Percentiles rank a stretch among this genome's conserved stretches.
Conservation (phyloP, 2,888 invertebrate genomes). For the Drosophila tripunctata region DNA sequence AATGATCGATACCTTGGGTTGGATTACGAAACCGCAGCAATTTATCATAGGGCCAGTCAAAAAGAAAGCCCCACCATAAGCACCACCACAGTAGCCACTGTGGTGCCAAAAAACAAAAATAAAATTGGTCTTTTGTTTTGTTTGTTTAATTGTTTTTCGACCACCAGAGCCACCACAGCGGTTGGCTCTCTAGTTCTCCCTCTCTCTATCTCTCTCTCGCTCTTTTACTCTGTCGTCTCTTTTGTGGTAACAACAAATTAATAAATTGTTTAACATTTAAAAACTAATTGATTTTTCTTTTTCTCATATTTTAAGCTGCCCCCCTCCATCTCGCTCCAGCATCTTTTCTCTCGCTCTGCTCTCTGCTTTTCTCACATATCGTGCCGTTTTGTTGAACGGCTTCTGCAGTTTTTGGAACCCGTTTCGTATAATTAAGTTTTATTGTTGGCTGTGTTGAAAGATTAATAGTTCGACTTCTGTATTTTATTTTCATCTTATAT, state of each 20-base stretch:
- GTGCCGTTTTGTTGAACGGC: conserved; percentile 41
- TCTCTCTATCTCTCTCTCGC: conserved; percentile 11
- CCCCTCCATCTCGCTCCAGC: not conserved
- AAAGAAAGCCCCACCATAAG: conserved; percentile 57
- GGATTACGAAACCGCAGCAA: conserved; percentile 67
- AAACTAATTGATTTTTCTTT: conserved; percentile 77
- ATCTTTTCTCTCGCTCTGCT: conserved; percentile 3
- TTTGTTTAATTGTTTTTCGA: conserved; percentile 22
- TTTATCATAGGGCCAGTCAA: conserved; percentile 62
- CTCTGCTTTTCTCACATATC: conserved; percentile 24
- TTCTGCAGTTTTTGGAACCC: conserved; percentile 54
- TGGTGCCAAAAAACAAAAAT: conserved; percentile 62
- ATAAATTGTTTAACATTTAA: conserved; percentile 80
- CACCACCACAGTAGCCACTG: conserved; percentile 61
- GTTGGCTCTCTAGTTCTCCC: not conserved
- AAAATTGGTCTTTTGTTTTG: conserved; percentile 49
- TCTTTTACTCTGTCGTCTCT: conserved; percentile 9
- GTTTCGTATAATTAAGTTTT: conserved; percentile 77
- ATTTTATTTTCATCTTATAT: conserved; percentile 54
- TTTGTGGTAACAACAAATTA: conserved; percentile 72
- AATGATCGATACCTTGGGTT: conserved; percentile 67
- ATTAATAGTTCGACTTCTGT: conserved; percentile 79
- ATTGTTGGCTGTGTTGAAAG: conserved; percentile 76
- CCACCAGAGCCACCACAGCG: conserved; percentile 23
- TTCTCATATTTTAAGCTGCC: conserved; percentile 15